phyloP scores from a whole-genome alignment of 2,888 invertebrate genomes.

The Nasonia oneida region DNA sequence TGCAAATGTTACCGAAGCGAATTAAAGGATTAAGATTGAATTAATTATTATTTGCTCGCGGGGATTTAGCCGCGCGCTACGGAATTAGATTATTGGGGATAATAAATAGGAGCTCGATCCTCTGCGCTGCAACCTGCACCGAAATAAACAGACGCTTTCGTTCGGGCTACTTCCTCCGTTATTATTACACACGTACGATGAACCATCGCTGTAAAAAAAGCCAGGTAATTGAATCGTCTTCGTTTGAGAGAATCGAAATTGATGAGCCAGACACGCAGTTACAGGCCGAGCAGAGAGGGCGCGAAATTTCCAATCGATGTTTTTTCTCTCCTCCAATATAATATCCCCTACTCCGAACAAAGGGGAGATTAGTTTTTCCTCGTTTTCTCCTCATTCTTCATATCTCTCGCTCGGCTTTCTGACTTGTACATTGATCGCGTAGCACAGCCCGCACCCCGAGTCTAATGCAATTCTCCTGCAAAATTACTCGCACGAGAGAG shows the following conservation, averaged over 20 bases:
- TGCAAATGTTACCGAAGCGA: conserved; percentile 9
- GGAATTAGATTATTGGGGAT: conserved; percentile 11
- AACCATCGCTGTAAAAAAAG: not conserved
- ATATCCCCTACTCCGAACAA: conserved; percentile 29
- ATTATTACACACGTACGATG: no score
- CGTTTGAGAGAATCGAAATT: conserved; percentile 51
- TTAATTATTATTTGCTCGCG: conserved; percentile 29
- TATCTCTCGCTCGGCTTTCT: conserved; percentile 44
- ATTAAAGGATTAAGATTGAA: conserved; percentile 43
- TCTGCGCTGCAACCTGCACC: not conserved
- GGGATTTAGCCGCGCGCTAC: not conserved
- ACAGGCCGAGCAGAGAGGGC: not conserved
- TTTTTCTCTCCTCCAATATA: conserved; percentile 48
- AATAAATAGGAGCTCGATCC: conserved; percentile 7
- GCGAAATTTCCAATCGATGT: conserved; percentile 57
- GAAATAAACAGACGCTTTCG: not conserved
- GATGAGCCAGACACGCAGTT: conserved; percentile 1
- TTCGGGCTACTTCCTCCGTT: not conserved
- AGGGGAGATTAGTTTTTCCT: conserved; percentile 59
- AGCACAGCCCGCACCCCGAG: conserved; percentile 34
- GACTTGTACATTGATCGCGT: conserved; percentile 43
- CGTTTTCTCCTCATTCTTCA: conserved; percentile 53
- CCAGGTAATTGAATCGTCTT: conserved; percentile 49
- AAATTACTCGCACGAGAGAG: conserved; percentile 67
- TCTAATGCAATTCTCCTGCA: conserved; percentile 70